Evolutionary conservation across 2,113 vertebrate species (phyloP).

Genomic region (Scortum barcoo): DNA sequence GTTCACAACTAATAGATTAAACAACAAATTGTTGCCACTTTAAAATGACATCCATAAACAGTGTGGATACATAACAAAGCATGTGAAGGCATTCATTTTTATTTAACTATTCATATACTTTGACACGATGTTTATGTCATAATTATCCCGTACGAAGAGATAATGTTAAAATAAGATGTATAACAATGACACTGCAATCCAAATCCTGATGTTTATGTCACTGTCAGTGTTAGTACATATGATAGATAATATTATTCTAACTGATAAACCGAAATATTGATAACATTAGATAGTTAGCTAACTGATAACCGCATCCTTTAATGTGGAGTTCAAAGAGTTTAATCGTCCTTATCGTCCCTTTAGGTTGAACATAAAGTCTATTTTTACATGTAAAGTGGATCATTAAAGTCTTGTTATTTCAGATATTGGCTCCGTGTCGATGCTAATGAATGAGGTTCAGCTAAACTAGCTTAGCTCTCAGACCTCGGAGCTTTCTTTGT

Average conservation of each 20-base stretch:
- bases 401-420: neutral
- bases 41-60: no score
- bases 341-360: neutral
- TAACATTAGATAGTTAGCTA: no score
- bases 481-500: neutral
- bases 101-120: neutral
- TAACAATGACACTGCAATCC: neutral
- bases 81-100: neutral
- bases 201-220: neutral
- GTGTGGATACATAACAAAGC: no score
- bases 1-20: no score
- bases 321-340: neutral
- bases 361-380: no score
- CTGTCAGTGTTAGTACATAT: neutral
- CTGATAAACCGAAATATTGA: neutral
- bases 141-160: no score
- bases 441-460: neutral
- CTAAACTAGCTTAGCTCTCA: constrained; percentile 31
- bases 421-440: neutral
- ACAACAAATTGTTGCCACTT: no score
- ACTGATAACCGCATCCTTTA: neutral
- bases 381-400: neutral
- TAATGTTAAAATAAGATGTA: no score
- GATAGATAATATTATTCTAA: neutral
- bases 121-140: neutral